phyloP scores from a whole-genome alignment of 2,888 invertebrate genomes.

The Melolontha melolontha region DNA sequence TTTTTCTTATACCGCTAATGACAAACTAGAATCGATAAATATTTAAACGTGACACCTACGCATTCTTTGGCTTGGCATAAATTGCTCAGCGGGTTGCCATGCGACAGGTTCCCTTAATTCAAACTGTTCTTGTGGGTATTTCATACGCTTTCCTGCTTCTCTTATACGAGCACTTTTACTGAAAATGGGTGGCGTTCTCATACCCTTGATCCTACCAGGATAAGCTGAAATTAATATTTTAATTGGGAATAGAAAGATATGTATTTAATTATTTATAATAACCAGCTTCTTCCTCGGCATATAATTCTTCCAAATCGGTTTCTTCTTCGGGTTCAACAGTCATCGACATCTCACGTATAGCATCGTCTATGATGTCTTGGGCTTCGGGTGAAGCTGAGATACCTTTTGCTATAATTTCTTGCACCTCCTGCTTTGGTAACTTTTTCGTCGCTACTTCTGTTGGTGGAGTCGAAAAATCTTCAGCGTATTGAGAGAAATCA shows the following conservation, averaged over 20 bases:
- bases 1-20: no score
- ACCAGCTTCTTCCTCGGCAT: conserved; percentile 36
- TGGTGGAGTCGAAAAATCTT: conserved; percentile 9
- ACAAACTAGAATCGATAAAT: no score
- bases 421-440: conserved; percentile 6
- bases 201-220: conserved; percentile 45
- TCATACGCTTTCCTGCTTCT: conserved; percentile 44
- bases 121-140: conserved; percentile 48
- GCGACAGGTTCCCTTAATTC: conserved; percentile 45
- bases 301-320: conserved; percentile 33
- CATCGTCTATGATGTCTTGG: conserved; percentile 49
- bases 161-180: conserved; percentile 48
- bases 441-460: conserved; percentile 15
- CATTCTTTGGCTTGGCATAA: conserved; percentile 35
- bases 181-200: conserved; percentile 53
- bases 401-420: conserved; percentile 20
- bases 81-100: conserved; percentile 46
- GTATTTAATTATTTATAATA: background rate
- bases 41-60: conserved; percentile 18
- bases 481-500: conserved; percentile 19
- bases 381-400: conserved; percentile 42
- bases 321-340: background rate
- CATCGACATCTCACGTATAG: conserved; percentile 42
- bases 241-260: background rate
- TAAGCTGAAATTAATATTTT: conserved; percentile 40